phyloP scores from a whole-genome alignment of 2,113 vertebrate species.

The Ariopsis seemanni region DNA sequence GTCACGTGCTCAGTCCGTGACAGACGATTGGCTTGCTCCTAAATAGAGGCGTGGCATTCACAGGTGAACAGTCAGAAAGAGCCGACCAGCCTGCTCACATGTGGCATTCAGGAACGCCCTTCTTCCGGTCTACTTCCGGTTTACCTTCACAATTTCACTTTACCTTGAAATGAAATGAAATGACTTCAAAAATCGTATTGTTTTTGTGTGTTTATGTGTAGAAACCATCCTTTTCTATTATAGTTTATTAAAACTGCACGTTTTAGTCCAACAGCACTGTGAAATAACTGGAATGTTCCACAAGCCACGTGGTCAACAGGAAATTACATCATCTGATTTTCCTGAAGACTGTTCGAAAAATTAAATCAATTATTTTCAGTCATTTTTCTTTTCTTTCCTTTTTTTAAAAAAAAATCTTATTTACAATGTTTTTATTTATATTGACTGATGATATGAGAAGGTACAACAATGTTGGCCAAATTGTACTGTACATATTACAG shows the following conservation, averaged over 20 bases:
- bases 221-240: neutral
- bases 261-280: neutral
- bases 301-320: neutral
- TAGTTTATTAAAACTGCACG: neutral
- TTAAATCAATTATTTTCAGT: neutral
- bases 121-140: neutral
- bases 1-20: neutral
- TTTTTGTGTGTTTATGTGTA: neutral
- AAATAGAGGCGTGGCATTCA: neutral
- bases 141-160: neutral
- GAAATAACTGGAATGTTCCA: neutral
- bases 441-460: neutral
- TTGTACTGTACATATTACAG: neutral
- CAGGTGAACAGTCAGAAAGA: neutral
- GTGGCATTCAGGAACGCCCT: neutral
- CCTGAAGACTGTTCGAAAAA: neutral
- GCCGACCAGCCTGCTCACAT: neutral
- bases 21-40: conserved; percentile 3
- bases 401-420: no score
- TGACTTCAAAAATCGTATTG: neutral
- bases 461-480: no score
- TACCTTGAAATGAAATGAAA: neutral
- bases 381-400: no score
- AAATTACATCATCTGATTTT: neutral
- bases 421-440: neutral